phyloP scores from a whole-genome alignment of 37 sponge, comb jelly and placozoan genomes.

The Halichondria panicea region DNA sequence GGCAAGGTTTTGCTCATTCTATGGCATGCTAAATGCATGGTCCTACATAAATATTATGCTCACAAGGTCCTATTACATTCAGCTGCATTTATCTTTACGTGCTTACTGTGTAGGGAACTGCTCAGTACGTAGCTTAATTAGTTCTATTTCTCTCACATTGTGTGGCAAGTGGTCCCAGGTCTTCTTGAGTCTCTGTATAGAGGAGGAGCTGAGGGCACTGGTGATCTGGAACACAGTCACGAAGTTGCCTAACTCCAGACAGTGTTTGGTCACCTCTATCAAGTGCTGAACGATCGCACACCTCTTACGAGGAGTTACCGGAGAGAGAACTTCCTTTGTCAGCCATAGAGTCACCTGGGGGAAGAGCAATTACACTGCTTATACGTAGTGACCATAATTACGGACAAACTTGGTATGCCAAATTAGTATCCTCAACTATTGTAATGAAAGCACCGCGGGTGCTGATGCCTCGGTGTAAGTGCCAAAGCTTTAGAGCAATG shows the following conservation, averaged over 20 bases:
- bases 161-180: conserved; percentile 64
- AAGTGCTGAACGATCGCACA: conserved; percentile 36
- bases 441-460: no score
- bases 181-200: conserved; percentile 54
- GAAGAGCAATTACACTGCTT: not conserved
- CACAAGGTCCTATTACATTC: not conserved
- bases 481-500: no score
- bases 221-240: conserved; percentile 63
- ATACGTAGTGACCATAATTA: no score
- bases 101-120: no score
- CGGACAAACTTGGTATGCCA: no score
- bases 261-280: conserved; percentile 27
- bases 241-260: conserved; percentile 43
- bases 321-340: conserved; percentile 40
- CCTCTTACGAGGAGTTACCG: conserved; percentile 31
- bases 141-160: conserved; percentile 11
- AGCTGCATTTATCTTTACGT: no score
- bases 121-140: not conserved
- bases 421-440: no score
- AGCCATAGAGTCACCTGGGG: conserved; percentile 59
- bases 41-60: not conserved
- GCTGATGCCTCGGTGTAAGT: no score
- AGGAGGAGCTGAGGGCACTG: conserved; percentile 33
- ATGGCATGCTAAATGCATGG: not conserved
- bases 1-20: no score